Conservation (phyloP, 2,888 invertebrate species). For the Cantharis rufa region DNA sequence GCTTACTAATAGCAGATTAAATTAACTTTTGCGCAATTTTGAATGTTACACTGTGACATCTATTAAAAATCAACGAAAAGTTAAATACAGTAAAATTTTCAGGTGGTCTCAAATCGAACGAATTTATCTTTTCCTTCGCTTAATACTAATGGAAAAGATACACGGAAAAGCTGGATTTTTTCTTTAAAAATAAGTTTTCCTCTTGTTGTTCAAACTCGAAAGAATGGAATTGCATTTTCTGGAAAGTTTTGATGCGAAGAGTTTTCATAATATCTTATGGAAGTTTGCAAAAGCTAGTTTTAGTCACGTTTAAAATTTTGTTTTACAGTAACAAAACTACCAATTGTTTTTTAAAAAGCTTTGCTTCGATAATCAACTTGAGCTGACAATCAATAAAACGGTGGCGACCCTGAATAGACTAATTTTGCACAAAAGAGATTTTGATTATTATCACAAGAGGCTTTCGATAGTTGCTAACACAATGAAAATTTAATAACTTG, state of each 20-base stretch:
- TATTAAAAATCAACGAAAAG: neutral
- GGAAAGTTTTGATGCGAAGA: neutral
- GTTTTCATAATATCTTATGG: neutral
- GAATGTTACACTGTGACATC: neutral
- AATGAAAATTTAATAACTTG: neutral
- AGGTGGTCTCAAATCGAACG: neutral
- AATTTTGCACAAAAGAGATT: neutral
- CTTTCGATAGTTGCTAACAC: neutral
- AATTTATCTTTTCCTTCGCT: neutral
- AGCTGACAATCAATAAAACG: constrained; percentile 19
- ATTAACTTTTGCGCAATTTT: neutral
- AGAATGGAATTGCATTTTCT: neutral
- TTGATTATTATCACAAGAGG: neutral
- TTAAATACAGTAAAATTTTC: neutral
- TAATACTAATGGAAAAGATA: neutral
- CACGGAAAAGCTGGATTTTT: neutral
- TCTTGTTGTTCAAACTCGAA: neutral
- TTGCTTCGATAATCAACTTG: constrained; percentile 14
- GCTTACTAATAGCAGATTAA: neutral
- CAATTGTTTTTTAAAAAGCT: neutral
- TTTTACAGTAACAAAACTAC: neutral
- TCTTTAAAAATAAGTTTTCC: neutral
- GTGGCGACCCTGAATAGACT: constrained; percentile 15
- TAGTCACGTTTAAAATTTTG: neutral
- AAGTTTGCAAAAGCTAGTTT: neutral